Conservation (phyloP, 2,797 vertebrate species). For the Parotocinclus haroldoi region DNA sequence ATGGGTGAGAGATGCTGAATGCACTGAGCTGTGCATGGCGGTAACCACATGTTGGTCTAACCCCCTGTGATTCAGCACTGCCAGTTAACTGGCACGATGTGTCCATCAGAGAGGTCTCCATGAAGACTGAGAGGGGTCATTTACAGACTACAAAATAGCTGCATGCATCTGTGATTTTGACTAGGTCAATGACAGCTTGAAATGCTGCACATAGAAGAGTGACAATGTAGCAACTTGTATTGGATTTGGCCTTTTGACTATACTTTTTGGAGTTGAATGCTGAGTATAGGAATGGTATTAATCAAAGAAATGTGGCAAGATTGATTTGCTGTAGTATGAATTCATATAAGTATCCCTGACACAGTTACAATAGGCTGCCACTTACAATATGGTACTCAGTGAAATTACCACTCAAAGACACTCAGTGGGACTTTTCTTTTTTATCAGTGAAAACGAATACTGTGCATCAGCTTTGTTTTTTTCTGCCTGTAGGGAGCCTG, state of each 20-base stretch:
- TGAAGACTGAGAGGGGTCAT: slow-evolving; percentile 63
- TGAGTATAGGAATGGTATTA: slow-evolving; percentile 52
- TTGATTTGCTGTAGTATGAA: slow-evolving; percentile 43
- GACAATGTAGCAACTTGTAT: slow-evolving; percentile 55
- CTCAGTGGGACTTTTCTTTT: slow-evolving; percentile 53
- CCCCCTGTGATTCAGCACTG: slow-evolving; percentile 56
- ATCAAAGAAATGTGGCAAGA: slow-evolving; percentile 23
- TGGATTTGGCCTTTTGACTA: slow-evolving; percentile 51
- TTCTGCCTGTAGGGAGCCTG: slow-evolving; percentile 53
- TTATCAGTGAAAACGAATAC: slow-evolving; percentile 65
- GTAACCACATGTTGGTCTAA: slow-evolving; percentile 51
- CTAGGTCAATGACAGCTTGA: slow-evolving; percentile 60
- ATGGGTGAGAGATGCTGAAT: slow-evolving; percentile 27
- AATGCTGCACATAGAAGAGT: slow-evolving; percentile 61
- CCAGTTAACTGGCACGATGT: slow-evolving; percentile 61
- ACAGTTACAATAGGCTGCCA: slow-evolving; percentile 56
- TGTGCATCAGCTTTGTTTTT: slow-evolving; percentile 69
- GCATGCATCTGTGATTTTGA: slow-evolving; percentile 69
- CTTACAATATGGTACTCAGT: slow-evolving; percentile 59
- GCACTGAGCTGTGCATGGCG: slow-evolving; percentile 34
- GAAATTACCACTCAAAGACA: slow-evolving; percentile 61
- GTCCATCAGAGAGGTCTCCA: slow-evolving; percentile 63
- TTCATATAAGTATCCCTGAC: slow-evolving; percentile 46
- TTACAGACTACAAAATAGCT: slow-evolving; percentile 63
- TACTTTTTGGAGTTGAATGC: slow-evolving; percentile 34